Conservation (phyloP, 2,113 vertebrate genomes). For the Callorhinus ursinus region DNA sequence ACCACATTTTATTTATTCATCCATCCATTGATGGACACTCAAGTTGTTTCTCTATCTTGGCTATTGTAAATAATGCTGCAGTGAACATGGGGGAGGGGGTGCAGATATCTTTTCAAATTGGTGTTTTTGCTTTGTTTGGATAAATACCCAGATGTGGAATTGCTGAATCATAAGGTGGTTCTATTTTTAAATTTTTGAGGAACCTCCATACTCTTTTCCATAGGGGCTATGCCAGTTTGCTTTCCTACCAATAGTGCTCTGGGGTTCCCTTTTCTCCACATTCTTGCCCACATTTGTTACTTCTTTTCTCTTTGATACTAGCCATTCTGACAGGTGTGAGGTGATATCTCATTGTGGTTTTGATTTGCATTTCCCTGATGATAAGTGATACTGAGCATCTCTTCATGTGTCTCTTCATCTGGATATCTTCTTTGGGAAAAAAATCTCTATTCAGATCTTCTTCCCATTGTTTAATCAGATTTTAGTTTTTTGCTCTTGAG, state of each 20-base stretch:
- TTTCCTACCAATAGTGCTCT: background rate
- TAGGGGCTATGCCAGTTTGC: background rate
- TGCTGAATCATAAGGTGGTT: background rate
- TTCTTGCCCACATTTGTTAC: background rate
- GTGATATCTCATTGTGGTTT: background rate
- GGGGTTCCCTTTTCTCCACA: background rate
- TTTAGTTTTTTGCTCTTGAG: background rate
- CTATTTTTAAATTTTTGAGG: background rate
- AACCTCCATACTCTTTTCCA: background rate
- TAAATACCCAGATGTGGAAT: background rate
- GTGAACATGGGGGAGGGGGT: background rate
- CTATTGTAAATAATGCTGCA: background rate
- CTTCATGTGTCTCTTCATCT: background rate
- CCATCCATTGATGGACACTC: background rate
- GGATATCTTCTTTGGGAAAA: background rate
- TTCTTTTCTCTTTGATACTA: background rate
- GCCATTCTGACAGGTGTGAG: background rate
- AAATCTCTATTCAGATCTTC: background rate
- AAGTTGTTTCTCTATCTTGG: background rate
- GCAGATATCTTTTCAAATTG: background rate
- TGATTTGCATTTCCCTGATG: background rate
- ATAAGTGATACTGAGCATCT: background rate
- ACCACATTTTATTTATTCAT: background rate
- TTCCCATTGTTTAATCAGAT: background rate
- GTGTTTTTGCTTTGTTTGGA: background rate